Percentiles rank a stretch among this genome's conserved stretches.
Conservation (phyloP, 2,888 invertebrate genomes). For the Mythimna pallens region DNA sequence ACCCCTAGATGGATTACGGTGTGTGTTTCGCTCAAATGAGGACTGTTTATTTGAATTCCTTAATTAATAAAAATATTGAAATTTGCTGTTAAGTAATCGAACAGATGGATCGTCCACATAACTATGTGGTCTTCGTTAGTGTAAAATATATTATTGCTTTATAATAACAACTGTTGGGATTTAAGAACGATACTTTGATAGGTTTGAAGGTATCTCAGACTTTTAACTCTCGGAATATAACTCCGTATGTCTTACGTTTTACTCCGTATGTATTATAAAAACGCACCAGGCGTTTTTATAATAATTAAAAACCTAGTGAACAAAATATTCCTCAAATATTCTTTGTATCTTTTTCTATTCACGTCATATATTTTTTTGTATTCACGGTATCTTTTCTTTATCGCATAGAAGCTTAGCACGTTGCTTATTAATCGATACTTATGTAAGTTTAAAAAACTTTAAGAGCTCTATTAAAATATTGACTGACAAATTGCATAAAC, state of each 20-base stretch:
- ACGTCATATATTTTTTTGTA: no score
- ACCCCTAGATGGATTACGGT: slow-evolving; percentile 60
- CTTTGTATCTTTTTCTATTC: no score
- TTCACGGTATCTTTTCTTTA: slow-evolving; percentile 1
- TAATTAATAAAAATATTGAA: slow-evolving; percentile 48
- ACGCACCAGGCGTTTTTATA: background rate
- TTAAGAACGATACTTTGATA: background rate
- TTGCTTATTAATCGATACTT: slow-evolving; percentile 8
- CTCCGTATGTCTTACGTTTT: background rate
- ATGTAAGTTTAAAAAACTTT: slow-evolving; percentile 34
- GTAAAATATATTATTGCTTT: background rate
- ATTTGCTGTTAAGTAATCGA: background rate
- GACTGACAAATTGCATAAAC: slow-evolving; percentile 36
- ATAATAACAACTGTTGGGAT: background rate
- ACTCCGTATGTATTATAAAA: no score
- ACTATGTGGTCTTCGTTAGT: background rate
- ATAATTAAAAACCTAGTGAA: slow-evolving; percentile 24
- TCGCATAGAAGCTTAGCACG: slow-evolving; percentile 16
- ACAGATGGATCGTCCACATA: background rate
- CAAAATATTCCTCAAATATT: background rate
- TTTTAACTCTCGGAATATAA: background rate
- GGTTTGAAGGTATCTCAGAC: background rate
- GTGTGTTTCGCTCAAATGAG: slow-evolving; percentile 47
- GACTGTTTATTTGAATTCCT: slow-evolving; percentile 48
- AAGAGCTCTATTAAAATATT: slow-evolving; percentile 44